phyloP scores from a whole-genome alignment of 1,140 invertebrate genomes.

The Stenopsyche tienmushanensis region DNA sequence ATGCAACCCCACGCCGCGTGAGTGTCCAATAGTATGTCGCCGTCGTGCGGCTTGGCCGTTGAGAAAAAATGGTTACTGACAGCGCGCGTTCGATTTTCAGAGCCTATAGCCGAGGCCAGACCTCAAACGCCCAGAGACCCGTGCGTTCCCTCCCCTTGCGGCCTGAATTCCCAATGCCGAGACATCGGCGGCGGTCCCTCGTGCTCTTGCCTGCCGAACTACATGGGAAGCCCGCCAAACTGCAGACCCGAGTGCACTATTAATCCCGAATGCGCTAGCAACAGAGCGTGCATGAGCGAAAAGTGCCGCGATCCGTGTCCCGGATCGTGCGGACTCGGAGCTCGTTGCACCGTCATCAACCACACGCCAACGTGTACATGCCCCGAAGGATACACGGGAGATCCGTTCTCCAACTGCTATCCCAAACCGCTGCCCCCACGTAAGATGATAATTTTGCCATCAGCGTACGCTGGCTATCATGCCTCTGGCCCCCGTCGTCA shows the following conservation, averaged over 20 bases:
- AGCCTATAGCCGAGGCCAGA: constrained; percentile 42
- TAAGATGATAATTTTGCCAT: constrained; percentile 30
- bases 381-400: constrained; percentile 65
- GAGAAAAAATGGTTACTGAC: not conserved
- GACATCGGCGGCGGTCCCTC: constrained; percentile 60
- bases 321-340: constrained; percentile 68
- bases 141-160: constrained; percentile 69
- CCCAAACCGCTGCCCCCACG: constrained; percentile 57
- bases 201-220: constrained; percentile 65
- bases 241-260: constrained; percentile 70
- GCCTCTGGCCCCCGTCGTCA: not conserved
- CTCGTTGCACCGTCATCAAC: constrained; percentile 65
- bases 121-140: constrained; percentile 51
- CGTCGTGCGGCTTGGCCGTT: no score
- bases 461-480: constrained; percentile 23
- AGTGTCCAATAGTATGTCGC: constrained; percentile 10
- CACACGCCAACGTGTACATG: constrained; percentile 68
- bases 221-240: constrained; percentile 68
- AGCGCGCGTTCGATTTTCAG: constrained; percentile 18
- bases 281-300: constrained; percentile 63
- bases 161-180: constrained; percentile 68
- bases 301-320: constrained; percentile 71
- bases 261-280: constrained; percentile 64
- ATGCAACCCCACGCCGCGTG: constrained; percentile 56
- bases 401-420: constrained; percentile 68